Evolutionary conservation across 92 coral and sea anemone genomes (phyloP).

Genomic region (Epizoanthus fatuus): DNA sequence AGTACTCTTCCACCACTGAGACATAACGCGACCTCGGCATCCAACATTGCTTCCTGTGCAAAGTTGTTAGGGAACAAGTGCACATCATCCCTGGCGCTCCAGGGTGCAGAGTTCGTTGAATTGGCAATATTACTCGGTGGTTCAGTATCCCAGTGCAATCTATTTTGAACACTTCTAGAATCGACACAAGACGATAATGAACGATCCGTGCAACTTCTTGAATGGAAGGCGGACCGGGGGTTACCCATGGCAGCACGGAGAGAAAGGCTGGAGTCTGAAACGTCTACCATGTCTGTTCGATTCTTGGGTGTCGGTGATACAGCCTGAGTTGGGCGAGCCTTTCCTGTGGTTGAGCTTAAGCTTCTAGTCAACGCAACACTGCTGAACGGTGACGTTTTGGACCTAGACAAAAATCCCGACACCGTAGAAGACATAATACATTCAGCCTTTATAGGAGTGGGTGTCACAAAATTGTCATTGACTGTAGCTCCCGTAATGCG

Average conservation of each 20-base stretch:
- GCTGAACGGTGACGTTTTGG: constrained; percentile 13
- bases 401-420: constrained; percentile 8
- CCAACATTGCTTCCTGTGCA: constrained; percentile 74
- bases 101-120: not conserved
- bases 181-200: not conserved
- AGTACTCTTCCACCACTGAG: constrained; percentile 42
- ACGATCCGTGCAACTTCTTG: not conserved
- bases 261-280: constrained; percentile 38
- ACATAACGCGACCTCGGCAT: constrained; percentile 78
- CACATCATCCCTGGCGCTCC: constrained; percentile 37
- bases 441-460: constrained; percentile 28
- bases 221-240: not conserved
- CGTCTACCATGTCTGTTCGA: not conserved
- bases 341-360: not conserved
- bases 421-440: not conserved
- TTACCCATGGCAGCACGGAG: constrained; percentile 40
- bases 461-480: not conserved
- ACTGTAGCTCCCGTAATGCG: not conserved
- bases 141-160: constrained; percentile 51
- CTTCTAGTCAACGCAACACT: constrained; percentile 4
- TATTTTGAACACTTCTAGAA: not conserved
- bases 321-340: constrained; percentile 18
- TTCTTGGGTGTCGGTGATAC: constrained; percentile 31
- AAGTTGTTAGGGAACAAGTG: constrained; percentile 12
- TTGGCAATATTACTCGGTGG: constrained; percentile 22